phyloP scores from a whole-genome alignment of 2,797 vertebrate species.

The Thamnophis elegans region DNA sequence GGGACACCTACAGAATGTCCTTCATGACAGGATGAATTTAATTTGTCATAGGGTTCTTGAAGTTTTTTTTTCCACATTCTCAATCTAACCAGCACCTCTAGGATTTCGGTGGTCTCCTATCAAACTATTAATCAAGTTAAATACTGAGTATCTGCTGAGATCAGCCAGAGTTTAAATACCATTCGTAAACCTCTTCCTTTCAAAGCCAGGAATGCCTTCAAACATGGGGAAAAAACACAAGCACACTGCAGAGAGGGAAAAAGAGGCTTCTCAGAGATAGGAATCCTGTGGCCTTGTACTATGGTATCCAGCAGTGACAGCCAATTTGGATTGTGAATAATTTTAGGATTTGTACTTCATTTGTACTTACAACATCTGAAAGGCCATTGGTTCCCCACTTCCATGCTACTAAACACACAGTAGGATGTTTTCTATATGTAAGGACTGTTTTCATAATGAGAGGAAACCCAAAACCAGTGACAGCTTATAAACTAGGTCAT shows the following conservation, averaged over 20 bases:
- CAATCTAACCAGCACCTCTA: not conserved
- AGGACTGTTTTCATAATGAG: not conserved
- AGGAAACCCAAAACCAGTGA: not conserved
- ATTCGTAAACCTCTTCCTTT: not conserved
- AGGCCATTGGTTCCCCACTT: not conserved
- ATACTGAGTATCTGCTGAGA: not conserved
- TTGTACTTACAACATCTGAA: not conserved
- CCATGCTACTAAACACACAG: not conserved
- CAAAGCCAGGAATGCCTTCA: not conserved
- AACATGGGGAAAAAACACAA: not conserved
- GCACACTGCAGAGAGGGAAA: not conserved
- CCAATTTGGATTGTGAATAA: not conserved
- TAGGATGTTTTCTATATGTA: not conserved
- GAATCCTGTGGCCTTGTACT: not conserved
- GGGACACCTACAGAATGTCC: not conserved
- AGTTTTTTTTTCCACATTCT: not conserved
- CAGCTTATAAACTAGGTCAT: not conserved
- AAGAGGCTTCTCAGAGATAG: not conserved
- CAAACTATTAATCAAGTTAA: not conserved
- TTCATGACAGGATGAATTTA: not conserved
- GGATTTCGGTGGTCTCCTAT: not conserved
- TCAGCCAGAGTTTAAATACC: not conserved
- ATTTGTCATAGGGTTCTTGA: not conserved
- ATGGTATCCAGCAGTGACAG: not conserved
- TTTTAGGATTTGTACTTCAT: not conserved